Evolutionary conservation across 64 coral and sea anemone genomes (phyloP).

Genomic region (Stichodactyla helianthus): DNA sequence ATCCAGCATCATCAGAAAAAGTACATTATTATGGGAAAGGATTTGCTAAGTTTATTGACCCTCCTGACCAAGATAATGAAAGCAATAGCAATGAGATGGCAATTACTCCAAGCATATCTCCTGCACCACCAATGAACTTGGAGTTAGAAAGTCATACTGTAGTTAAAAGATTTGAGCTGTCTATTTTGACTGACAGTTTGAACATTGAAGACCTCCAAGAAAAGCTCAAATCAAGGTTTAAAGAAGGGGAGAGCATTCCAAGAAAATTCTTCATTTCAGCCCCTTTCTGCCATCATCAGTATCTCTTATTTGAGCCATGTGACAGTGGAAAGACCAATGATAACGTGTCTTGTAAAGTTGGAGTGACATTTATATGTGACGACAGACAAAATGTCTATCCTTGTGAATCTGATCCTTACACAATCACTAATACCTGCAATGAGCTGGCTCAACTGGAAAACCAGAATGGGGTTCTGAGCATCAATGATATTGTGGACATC

Average conservation of each 20-base stretch:
- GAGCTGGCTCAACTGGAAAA: slow-evolving; percentile 2
- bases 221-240: slow-evolving; percentile 40
- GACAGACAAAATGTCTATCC: not conserved
- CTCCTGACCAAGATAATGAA: not conserved
- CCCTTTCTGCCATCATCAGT: not conserved
- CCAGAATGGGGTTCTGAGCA: not conserved
- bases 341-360: not conserved
- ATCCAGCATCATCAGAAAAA: not conserved
- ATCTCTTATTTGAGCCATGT: slow-evolving; percentile 18
- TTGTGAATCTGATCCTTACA: slow-evolving; percentile 7
- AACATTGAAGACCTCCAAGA: not conserved
- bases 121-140: not conserved
- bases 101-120: not conserved
- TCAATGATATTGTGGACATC: not conserved
- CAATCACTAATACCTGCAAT: not conserved
- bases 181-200: slow-evolving; percentile 17
- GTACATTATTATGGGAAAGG: not conserved
- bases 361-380: not conserved
- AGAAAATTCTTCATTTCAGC: slow-evolving; percentile 40
- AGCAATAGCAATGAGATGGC: not conserved
- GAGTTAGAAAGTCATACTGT: not conserved
- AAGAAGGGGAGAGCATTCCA: slow-evolving; percentile 23
- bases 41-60: not conserved
- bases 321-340: not conserved
- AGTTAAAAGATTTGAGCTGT: not conserved